Evolutionary conservation across 2,888 invertebrate genomes (phyloP).

Genomic region (Calliscelio sp.): DNA sequence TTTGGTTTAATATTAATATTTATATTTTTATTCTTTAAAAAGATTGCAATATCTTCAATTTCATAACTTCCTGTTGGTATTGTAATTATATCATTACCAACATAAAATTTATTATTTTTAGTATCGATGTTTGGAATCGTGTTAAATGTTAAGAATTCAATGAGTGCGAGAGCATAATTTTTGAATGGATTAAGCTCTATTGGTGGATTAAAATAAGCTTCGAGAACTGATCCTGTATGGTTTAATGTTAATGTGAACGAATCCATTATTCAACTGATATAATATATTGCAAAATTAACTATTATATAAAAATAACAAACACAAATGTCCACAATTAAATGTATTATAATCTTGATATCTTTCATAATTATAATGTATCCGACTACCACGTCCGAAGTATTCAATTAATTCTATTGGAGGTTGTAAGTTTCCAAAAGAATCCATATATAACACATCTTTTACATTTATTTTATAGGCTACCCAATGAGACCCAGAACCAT

Average conservation of each 20-base stretch:
- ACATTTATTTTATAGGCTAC: slow-evolving; percentile 66
- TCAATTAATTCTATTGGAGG: slow-evolving; percentile 42
- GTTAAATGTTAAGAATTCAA: not conserved
- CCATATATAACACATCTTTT: not conserved
- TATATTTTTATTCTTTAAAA: slow-evolving; percentile 55
- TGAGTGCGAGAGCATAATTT: not conserved
- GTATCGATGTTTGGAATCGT: slow-evolving; percentile 81
- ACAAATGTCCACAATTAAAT: slow-evolving; percentile 66
- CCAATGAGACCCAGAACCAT: slow-evolving; percentile 73
- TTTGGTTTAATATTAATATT: slow-evolving; percentile 50
- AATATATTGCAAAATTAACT: not conserved
- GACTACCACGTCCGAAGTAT: slow-evolving; percentile 28
- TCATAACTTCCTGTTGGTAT: slow-evolving; percentile 80
- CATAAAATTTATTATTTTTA: slow-evolving; percentile 79
- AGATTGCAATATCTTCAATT: slow-evolving; percentile 78
- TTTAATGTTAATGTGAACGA: not conserved
- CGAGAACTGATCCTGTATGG: not conserved
- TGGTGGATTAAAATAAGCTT: not conserved
- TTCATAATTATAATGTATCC: slow-evolving; percentile 14
- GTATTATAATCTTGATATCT: slow-evolving; percentile 68
- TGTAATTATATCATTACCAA: slow-evolving; percentile 67
- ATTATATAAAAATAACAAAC: slow-evolving; percentile 62
- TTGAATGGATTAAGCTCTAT: not conserved
- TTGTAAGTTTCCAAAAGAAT: slow-evolving; percentile 57
- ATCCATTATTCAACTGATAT: not conserved